Evolutionary conservation across 2,888 invertebrate genomes (phyloP), one percentile per base, ranked within the genome.

Genomic region (Hyles lineata): DNA sequence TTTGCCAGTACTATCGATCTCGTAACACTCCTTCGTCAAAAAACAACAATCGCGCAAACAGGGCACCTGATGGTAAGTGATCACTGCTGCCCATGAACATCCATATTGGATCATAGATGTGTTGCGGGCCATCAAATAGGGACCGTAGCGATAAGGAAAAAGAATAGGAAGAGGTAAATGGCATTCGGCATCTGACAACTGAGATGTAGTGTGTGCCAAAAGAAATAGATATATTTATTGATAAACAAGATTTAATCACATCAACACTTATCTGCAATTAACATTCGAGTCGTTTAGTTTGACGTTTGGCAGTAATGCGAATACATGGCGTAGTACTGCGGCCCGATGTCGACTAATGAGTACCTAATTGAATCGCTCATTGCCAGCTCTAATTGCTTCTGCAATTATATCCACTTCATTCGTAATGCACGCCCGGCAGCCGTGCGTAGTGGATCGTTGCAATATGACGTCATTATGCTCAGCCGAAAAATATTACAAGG

Each of bases 351-450:
- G 70, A 55, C 72, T 72, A 67, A 72, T 43, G 72, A 72, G 55
- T 67, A 19, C 62, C 59, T 73, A 73, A 73, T 70, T 61, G 70
- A 60, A 73, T 25, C 72, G 74, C 75, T 78, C 77, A 75, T 76
- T 74, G 75, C 74, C 73, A 74, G 70, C 73, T 72, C 83, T 86
- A 86, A 86, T 86, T 86, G 85, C 87, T 70, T 69, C 75, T 70
- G 75, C 81, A 83, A 86, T 86, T 85, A 85, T 79, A 81, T 78
- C 75, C 79, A 78, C 80, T 79, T 78, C 81, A 79, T 78, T 80
- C 77, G 75, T 79, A 81, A 78, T 82, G 78, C 81, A 78, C 74
- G 74, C 74, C 70, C 50, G 43, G 55, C 55, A 55, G 55, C 43
- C 43, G 43, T 43, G 43, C n/a, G 55, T 55, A 55, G 35, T 43